phyloP scores from a whole-genome alignment of 2,113 vertebrate genomes.

The Empidonax alnorum region DNA sequence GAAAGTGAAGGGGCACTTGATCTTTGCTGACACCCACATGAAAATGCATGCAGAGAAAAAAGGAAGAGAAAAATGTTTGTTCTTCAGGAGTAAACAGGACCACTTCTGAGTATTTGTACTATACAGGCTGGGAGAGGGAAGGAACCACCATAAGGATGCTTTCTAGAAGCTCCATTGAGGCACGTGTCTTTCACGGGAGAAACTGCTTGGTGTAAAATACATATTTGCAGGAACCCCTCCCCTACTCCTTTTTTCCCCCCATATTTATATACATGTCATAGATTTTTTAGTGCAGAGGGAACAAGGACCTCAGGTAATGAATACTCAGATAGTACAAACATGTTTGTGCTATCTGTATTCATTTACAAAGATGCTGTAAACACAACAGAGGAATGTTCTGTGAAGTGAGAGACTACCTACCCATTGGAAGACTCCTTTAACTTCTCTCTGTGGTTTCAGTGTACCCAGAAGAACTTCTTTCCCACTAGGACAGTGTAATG shows the following conservation, averaged over 20 bases:
- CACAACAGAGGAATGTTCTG: background rate
- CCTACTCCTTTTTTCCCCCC: background rate
- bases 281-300: background rate
- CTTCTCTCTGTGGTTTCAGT: background rate
- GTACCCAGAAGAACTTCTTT: background rate
- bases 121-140: background rate
- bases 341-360: too few species aligned
- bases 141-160: background rate
- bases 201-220: background rate
- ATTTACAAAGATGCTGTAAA: background rate
- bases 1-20: background rate
- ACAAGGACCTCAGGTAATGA: fast-evolving
- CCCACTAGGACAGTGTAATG: background rate
- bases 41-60: background rate
- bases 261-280: background rate
- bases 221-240: background rate
- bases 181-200: background rate
- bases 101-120: background rate
- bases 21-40: background rate
- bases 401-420: background rate
- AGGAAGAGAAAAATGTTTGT: background rate
- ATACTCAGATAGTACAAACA: background rate
- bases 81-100: background rate
- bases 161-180: background rate
- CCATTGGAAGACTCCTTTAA: background rate